Conservation (phyloP, 2,113 vertebrate species). For the Thalassarche chlororhynchos region DNA sequence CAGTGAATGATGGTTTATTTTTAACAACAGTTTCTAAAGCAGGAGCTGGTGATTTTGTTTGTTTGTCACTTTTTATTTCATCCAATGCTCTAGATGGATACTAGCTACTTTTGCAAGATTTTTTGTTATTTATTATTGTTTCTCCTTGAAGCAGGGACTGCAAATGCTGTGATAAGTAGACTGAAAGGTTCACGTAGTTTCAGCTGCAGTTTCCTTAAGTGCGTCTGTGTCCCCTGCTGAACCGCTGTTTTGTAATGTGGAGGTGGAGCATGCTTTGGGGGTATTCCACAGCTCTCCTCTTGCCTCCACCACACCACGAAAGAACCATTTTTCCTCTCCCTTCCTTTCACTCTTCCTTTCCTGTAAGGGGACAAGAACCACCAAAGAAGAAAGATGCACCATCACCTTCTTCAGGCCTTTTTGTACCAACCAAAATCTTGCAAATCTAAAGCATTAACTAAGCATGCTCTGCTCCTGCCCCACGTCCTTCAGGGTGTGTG, state of each 20-base stretch:
- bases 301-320: neutral
- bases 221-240: conserved; percentile 44
- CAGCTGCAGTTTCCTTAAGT: conserved; percentile 44
- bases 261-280: neutral
- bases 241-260: conserved; percentile 54
- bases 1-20: conserved; percentile 46
- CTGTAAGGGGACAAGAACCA: neutral
- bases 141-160: conserved; percentile 32
- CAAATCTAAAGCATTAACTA: neutral
- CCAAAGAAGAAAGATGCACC: neutral
- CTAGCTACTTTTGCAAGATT: neutral
- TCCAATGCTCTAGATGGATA: neutral
- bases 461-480: neutral
- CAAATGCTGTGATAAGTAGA: conserved; percentile 16
- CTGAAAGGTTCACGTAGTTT: conserved; percentile 46
- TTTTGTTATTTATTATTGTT: conserved; percentile 15
- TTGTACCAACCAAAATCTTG: neutral
- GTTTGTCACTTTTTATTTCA: conserved; percentile 43
- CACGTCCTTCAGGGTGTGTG: neutral
- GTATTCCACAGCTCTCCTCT: neutral
- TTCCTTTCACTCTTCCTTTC: neutral
- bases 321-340: neutral
- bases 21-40: conserved; percentile 48
- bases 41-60: conserved; percentile 38
- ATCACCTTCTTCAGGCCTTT: neutral